Conservation (phyloP, 2,797 vertebrate species). For the Platalea minor region DNA sequence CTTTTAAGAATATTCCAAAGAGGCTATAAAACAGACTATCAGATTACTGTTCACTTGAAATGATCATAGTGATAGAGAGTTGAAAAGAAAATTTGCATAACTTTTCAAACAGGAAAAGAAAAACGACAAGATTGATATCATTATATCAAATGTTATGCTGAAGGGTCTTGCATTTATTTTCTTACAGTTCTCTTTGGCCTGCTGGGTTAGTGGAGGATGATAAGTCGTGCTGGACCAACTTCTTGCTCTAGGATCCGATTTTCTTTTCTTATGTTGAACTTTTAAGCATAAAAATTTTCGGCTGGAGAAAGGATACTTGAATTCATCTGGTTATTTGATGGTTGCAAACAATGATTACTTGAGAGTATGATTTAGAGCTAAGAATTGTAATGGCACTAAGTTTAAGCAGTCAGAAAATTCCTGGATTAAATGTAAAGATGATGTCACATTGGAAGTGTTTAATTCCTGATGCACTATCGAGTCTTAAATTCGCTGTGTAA, state of each 20-base stretch:
- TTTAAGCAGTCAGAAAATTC: neutral
- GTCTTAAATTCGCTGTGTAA: neutral
- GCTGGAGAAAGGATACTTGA: neutral
- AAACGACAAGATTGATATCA: neutral
- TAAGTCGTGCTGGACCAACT: neutral
- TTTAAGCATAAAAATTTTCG: neutral
- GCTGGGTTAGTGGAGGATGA: neutral
- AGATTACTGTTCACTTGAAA: neutral
- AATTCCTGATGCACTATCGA: neutral
- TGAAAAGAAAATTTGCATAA: conserved; percentile 28
- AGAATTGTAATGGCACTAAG: neutral
- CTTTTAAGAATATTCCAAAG: neutral
- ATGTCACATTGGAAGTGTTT: neutral
- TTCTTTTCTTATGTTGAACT: neutral
- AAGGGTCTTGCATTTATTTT: neutral
- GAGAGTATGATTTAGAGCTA: neutral
- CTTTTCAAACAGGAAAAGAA: neutral
- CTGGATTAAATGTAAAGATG: neutral
- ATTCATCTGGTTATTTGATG: neutral
- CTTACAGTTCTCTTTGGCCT: neutral
- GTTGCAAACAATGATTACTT: neutral
- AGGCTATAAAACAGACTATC: neutral
- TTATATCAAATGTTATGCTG: neutral
- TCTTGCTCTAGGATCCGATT: neutral
- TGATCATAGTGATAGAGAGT: neutral